Evolutionary conservation across 2,797 vertebrate species (phyloP).

Genomic region (Peromyscus aztecus): DNA sequence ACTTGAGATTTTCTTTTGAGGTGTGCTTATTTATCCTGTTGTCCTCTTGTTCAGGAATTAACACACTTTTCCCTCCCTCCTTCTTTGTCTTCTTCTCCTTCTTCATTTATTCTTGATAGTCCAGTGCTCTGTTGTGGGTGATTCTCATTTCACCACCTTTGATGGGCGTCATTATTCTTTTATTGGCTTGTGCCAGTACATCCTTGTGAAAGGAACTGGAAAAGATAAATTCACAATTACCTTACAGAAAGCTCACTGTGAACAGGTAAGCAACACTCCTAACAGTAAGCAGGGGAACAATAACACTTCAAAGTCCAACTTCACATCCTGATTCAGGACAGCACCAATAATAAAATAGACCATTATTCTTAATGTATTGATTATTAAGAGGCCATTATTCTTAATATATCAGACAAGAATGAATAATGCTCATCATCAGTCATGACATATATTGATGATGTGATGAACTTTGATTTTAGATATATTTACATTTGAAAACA

Average conservation of each 20-base stretch:
- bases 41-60: background rate
- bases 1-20: background rate
- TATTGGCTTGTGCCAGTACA: conserved; percentile 96
- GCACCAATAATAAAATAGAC: background rate
- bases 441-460: background rate
- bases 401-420: background rate
- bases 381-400: background rate
- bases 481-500: conserved; percentile 14
- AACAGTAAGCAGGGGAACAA: background rate
- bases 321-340: background rate
- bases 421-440: background rate
- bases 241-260: conserved; percentile 95
- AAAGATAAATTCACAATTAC: conserved; percentile 95
- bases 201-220: conserved; percentile 95
- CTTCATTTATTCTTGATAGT: conserved; percentile 85
- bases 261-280: conserved; percentile 90
- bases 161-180: conserved; percentile 98
- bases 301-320: conserved; percentile 3
- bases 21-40: background rate
- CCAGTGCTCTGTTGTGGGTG: conserved; percentile 95
- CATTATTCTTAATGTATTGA: background rate
- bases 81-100: accelerated
- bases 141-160: conserved; percentile 97
- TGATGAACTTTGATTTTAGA: conserved; percentile 6
- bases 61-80: background rate